A percentile compares a stretch with the other conserved stretches of the same genome.
Conservation (phyloP, 2,888 invertebrate genomes). For the Trachelus troglodyta region DNA sequence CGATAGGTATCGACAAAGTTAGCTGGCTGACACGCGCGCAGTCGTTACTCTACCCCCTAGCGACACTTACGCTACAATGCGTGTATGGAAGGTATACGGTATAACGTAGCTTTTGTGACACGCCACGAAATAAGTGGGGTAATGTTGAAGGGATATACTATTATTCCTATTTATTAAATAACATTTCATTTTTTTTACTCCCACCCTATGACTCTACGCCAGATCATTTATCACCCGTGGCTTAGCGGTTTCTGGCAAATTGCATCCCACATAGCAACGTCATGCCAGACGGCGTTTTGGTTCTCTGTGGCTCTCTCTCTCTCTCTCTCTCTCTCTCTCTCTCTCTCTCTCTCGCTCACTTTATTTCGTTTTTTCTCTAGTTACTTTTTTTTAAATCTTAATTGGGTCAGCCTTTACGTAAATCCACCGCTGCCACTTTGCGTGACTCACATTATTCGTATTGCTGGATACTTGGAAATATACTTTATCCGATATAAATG, state of each 20-base stretch:
- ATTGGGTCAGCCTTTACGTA: too few relatives aligned
- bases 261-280: slow-evolving; percentile 37
- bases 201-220: not conserved
- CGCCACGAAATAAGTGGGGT: too few relatives aligned
- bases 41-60: not conserved
- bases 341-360: too few relatives aligned
- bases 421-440: too few relatives aligned
- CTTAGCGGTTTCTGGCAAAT: slow-evolving; percentile 40
- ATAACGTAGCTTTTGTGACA: too few relatives aligned
- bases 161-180: slow-evolving; percentile 16
- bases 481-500: too few relatives aligned
- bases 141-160: too few relatives aligned
- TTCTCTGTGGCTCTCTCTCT: not conserved
- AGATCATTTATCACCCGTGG: slow-evolving; percentile 47
- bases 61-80: not conserved
- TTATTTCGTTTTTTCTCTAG: not conserved
- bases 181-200: slow-evolving; percentile 10
- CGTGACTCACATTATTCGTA: too few relatives aligned
- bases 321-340: slow-evolving; percentile 3
- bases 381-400: not conserved
- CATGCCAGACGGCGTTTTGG: slow-evolving; percentile 47
- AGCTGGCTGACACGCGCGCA: too few relatives aligned
- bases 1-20: too few relatives aligned
- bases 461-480: too few relatives aligned
- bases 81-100: too few relatives aligned